Base-by-base conservation (phyloP, 2,113 vertebrate genomes). In the Chloroceryle aenea region DNA sequence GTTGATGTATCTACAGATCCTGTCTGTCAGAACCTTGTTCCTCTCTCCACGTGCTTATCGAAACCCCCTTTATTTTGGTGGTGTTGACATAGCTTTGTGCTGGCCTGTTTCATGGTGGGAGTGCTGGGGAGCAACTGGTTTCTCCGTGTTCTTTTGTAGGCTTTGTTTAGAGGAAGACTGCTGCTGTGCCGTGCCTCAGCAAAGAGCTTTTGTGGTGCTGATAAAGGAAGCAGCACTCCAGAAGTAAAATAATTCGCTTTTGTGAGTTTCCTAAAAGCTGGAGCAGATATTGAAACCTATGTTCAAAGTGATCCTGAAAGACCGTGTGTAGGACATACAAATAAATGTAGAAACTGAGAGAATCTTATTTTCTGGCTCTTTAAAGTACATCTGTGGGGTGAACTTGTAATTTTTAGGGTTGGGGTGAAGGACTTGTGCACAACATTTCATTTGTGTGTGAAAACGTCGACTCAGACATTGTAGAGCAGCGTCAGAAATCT, bases 21-120 rank as follows among this genome's bases (percentile, higher is more conserved):
- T 79, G 66, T 40, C 52, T 17, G 1, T 36, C 27, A 9, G 0
- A 48, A 62, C 58, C 62, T 63, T 18, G 22, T 36, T 91, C 13
- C 59, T 71, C 0, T 0, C 34, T 45, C 42, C 0, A 1, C 34
- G 14, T 58, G n/a, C 63, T 59, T 12, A 3, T 2, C 10, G n/a
- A n/a, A 74, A 71, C 14, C 42, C 26, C 22, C 5, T 17, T 14
- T 17, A 15, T 76, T 89, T n/a, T 52, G 55, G 42, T 66, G 66
- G 7, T 79, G 75, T 32, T 88, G 43, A 12, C 23, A 2, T 5
- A 32, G 75, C 79, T 81, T 45, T 58, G 69, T 3, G 2, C 71
- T 27, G 16, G 3, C 1, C 6, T 9, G 12, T 67, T 77, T 43
- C 29, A 1, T 27, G 25, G 19, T 38, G 63, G 76, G 26, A 63